Evolutionary conservation across 2,113 vertebrate genomes (phyloP).

Genomic region (Chrysochloris asiatica): DNA sequence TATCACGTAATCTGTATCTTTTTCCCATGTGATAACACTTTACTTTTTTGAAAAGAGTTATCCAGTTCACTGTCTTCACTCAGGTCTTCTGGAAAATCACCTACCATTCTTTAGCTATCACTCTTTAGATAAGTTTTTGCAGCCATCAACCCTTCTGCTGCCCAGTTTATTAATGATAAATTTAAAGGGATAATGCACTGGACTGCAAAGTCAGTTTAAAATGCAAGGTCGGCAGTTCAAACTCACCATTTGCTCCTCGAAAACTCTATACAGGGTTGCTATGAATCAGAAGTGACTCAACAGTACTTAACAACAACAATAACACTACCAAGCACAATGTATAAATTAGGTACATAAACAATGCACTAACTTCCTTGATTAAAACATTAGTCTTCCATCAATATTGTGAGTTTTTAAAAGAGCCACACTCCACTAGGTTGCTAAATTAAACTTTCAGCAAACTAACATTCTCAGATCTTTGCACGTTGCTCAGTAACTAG

Average conservation of each 20-base stretch:
- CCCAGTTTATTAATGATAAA: neutral
- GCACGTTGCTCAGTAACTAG: neutral
- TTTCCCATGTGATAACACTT: neutral
- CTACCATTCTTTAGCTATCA: neutral
- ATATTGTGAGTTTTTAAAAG: neutral
- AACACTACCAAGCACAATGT: neutral
- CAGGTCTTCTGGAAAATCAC: neutral
- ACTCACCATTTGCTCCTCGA: too few relatives aligned
- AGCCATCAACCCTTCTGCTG: neutral
- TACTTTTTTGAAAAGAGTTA: neutral
- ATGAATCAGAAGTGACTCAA: too few relatives aligned
- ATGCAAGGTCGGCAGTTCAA: too few relatives aligned
- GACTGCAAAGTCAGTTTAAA: too few relatives aligned
- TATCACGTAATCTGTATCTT: neutral
- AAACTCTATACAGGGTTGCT: too few relatives aligned
- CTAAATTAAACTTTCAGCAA: neutral
- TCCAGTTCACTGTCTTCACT: neutral
- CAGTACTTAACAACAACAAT: too few relatives aligned
- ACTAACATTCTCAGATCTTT: slow-evolving; percentile 6
- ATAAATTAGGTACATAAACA: neutral
- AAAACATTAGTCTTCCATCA: neutral
- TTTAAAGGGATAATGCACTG: neutral
- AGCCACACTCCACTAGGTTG: neutral
- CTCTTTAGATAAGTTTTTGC: neutral
- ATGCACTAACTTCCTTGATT: neutral